These are phyloP conservation scores for Oreortyx pictus DNA, from an alignment of 2,797 vertebrate species.

Conservation along the genomic window DNA sequence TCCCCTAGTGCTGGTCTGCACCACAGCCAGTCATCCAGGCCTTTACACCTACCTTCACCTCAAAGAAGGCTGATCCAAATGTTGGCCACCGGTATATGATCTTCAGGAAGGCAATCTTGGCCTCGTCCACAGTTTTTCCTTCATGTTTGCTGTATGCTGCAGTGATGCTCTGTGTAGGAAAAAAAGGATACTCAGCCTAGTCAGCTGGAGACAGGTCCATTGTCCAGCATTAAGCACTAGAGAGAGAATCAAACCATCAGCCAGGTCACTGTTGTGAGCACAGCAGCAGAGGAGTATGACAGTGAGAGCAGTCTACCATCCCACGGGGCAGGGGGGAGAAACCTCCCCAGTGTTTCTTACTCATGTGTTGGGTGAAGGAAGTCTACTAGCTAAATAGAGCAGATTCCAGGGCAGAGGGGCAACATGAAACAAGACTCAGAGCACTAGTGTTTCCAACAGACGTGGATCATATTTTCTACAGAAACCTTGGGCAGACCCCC, in stretches of 20 bases:
- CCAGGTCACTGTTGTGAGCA: not conserved
- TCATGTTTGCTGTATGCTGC: conserved; percentile 84
- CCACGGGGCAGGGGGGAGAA: not conserved
- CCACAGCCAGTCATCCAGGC: not conserved
- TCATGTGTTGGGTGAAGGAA: not conserved
- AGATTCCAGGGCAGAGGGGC: not conserved
- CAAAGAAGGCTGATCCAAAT: conserved; percentile 96
- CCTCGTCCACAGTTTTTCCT: conserved; percentile 86
- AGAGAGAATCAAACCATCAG: not conserved
- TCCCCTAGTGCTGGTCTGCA: not conserved
- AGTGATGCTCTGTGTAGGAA: conserved; percentile 81
- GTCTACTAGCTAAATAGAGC: not conserved
- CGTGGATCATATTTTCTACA: not conserved
- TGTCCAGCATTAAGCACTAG: not conserved
- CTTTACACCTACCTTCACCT: conserved; percentile 89
- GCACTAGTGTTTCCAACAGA: not conserved
- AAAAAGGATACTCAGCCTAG: not conserved
- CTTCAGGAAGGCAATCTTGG: conserved; percentile 90
- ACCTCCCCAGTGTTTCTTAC: not conserved
- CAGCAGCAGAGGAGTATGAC: not conserved
- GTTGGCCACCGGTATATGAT: conserved; percentile 89
- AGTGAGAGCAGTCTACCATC: not conserved
- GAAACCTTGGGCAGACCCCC: not conserved
- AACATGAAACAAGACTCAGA: not conserved
- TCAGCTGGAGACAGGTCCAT: not conserved